Evolutionary conservation across 2,888 invertebrate genomes (phyloP), one percentile per base, ranked within the genome.

Genomic region (Perithous albicinctus): DNA sequence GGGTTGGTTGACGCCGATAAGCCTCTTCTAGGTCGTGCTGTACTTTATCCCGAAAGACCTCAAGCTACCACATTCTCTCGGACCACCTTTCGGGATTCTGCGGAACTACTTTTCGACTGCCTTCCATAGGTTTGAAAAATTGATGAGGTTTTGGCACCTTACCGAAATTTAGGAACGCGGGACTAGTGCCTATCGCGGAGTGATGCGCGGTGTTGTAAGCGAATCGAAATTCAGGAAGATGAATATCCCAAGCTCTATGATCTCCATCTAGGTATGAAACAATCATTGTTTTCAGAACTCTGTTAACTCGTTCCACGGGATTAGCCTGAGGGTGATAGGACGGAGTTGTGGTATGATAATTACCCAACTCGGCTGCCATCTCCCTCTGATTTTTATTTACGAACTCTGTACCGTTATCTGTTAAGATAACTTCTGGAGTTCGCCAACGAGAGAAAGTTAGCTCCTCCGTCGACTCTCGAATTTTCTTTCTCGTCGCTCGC

Each of bases 341-440:
- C 2, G 43, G 43, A 43, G 10, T 43, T 2, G 43, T 43, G 3
- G 43, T 43, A 3, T 43, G 43, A 12, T n/a, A n/a, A n/a, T 6
- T 43, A 7, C 43, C 43, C 3, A 6, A 43, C 8, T 43, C 29
- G 29, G n/a, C n/a, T n/a, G n/a, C n/a, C n/a, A n/a, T n/a, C n/a
- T n/a, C n/a, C n/a, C n/a, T n/a, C n/a, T n/a, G n/a, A n/a, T n/a
- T 38, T 8, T 51, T 56, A 48, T 83, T 83, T 0, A 78, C 80
- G 48, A 86, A 87, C 54, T 87, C 84, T 0, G 83, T 83, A 0
- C 88, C 88, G 67, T 88, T 87, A 48, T 89, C 89, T 0, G 78
- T 82, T 0, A 87, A 48, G 0, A 88, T 15, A 4, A 69, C 46
- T 20, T 81, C 46, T 0, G 87, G 87, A 0, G 66, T 67, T 67